A percentile compares a stretch with the other conserved stretches of the same genome.
Evolutionary conservation across 2,888 invertebrate genomes (phyloP).

Genomic region (Pelosia muscerda): DNA sequence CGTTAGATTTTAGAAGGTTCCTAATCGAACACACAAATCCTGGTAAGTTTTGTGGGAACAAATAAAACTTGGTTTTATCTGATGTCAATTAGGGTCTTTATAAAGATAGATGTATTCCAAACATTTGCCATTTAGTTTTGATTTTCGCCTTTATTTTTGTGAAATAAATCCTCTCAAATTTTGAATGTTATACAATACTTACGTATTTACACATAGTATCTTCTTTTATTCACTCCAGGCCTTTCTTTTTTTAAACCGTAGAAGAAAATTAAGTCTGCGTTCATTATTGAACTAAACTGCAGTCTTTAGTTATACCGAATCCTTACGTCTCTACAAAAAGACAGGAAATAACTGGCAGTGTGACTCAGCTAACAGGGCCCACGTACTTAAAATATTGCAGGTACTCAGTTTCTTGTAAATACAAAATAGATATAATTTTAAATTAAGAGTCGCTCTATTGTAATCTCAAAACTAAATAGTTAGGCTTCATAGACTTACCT

Average conservation of each 20-base stretch:
- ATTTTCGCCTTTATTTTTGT: background rate
- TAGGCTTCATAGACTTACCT: background rate
- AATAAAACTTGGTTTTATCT: constrained; percentile 34
- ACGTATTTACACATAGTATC: too few species aligned
- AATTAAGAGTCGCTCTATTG: background rate
- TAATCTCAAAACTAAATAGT: background rate
- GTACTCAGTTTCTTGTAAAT: too few species aligned
- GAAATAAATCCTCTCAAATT: background rate
- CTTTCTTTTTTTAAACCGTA: too few species aligned
- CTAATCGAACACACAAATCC: constrained; percentile 30
- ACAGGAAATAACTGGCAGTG: background rate
- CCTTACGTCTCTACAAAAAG: background rate
- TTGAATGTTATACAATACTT: background rate
- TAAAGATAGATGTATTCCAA: constrained; percentile 17
- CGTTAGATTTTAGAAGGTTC: constrained; percentile 31
- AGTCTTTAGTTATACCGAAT: too few species aligned
- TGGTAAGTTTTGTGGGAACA: constrained; percentile 24
- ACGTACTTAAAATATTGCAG: too few species aligned
- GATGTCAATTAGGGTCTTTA: constrained; percentile 17
- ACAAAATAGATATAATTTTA: too few species aligned
- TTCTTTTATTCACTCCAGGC: too few species aligned
- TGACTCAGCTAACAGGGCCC: background rate
- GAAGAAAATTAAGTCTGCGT: too few species aligned
- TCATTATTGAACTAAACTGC: too few species aligned
- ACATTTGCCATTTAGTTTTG: constrained; percentile 3